These are phyloP conservation scores for Altica lythri DNA, from an alignment of 2,888 invertebrate genomes.

Conservation along the genomic window DNA sequence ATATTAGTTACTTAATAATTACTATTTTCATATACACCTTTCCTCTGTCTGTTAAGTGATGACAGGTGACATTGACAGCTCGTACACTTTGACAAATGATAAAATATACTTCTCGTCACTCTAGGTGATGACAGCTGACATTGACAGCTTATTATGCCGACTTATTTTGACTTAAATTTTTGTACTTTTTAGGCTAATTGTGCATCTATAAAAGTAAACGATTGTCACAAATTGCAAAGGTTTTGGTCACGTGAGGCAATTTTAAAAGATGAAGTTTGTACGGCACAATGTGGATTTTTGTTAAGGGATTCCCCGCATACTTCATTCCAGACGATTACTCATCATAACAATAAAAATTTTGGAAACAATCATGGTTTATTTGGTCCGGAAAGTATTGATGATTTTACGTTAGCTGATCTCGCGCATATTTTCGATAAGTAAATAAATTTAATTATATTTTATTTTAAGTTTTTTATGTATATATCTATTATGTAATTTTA, in stretches of 20 bases:
- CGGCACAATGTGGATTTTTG: slow-evolving; percentile 86
- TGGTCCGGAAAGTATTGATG: not conserved
- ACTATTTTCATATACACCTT: no score
- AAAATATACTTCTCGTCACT: no score
- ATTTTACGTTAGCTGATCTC: slow-evolving; percentile 7
- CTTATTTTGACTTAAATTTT: not conserved
- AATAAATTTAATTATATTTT: not conserved
- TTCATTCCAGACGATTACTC: slow-evolving; percentile 24
- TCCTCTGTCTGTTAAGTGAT: no score
- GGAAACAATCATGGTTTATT: not conserved
- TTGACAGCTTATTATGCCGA: no score
- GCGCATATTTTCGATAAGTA: slow-evolving; percentile 12
- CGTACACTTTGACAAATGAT: no score
- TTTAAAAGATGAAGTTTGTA: slow-evolving; percentile 84
- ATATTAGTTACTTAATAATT: no score
- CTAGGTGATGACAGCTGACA: no score
- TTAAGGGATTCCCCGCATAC: slow-evolving; percentile 58
- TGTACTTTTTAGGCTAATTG: slow-evolving; percentile 74
- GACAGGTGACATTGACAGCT: no score
- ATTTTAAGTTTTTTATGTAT: not conserved
- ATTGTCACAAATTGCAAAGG: slow-evolving; percentile 80
- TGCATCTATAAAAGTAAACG: slow-evolving; percentile 84
- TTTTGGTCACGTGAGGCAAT: slow-evolving; percentile 85
- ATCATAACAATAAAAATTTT: not conserved
- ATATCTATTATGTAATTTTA: slow-evolving; percentile 2